Conservation (phyloP, 2,888 invertebrate genomes). For the Resseliella maxima region DNA sequence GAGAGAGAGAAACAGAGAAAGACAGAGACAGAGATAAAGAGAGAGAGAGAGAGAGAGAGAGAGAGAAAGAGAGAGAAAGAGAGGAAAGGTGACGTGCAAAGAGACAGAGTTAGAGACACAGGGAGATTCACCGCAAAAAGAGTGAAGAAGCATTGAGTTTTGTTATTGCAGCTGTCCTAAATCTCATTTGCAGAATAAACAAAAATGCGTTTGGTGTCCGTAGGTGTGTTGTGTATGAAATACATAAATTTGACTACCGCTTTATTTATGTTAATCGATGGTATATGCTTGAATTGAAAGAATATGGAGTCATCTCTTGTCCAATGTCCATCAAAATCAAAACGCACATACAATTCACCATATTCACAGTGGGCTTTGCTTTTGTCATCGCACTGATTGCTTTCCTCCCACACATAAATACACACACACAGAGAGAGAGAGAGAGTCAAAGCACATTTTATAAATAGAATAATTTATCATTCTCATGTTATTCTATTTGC, state of each 20-base stretch:
- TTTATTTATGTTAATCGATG: conserved; percentile 48
- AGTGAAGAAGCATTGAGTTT: background rate
- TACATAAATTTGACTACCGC: background rate
- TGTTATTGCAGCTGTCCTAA: conserved; percentile 19
- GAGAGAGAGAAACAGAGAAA: too few species aligned
- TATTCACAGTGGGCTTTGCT: background rate
- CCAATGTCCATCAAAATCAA: background rate
- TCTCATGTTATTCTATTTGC: conserved; percentile 5
- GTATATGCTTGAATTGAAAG: background rate
- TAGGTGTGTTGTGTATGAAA: conserved; percentile 29
- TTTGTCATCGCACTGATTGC: conserved; percentile 22
- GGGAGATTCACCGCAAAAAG: too few species aligned
- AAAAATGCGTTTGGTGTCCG: background rate
- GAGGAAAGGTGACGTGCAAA: too few species aligned
- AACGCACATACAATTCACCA: background rate
- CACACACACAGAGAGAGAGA: background rate
- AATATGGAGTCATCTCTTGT: background rate
- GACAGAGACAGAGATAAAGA: too few species aligned
- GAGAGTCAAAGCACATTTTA: too few species aligned
- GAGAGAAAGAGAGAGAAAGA: too few species aligned
- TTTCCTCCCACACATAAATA: background rate
- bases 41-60: too few species aligned
- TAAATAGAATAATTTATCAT: conserved; percentile 39
- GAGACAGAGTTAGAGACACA: too few species aligned
- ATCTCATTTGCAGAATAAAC: conserved; percentile 17